Evolutionary conservation across 2,113 vertebrate genomes (phyloP), one percentile per base, ranked within the genome.

Genomic region (Lampris incognitus): DNA sequence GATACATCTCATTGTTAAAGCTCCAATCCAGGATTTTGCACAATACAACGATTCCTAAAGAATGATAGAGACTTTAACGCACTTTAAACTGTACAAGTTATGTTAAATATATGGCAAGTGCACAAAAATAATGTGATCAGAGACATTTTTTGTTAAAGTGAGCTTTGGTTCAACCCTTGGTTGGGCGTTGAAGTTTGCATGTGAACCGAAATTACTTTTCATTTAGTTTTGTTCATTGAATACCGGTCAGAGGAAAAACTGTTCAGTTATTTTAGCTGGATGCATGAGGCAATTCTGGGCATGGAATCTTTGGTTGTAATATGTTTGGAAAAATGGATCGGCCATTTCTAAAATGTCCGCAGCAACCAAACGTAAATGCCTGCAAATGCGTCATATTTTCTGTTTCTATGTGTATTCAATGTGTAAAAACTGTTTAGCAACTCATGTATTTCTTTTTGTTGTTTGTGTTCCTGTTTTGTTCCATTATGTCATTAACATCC

Each of bases 401-500:
- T 79, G 74, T 51, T 72, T 77, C 74, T 70, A 79, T 87, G 62
- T 86, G 65, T 87, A 74, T 82, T 76, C 9, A 59, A 62, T 84
- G 67, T 80, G n/a, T 73, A 56, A 48, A 73, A 24, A 72, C 42
- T 74, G 62, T 89, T 84, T 61, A 74, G 64, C 7, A 4, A 42
- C 79, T 76, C 48, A 52, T 81, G 64, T 81, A 59, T 87, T 85
- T 80, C 4, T 81, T 85, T 82, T 63, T 82, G 78, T 60, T 81
- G 76, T 85, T 69, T 79, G 65, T 88, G 75, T 84, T 83, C 60
- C 51, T 73, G 60, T 76, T 7, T 72, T 80, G 56, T 91, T 56
- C 81, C 64, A 92, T 95, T 96, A 94, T 95, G 91, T 96, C 91
- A 94, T 94, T 96, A 95, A 96, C 94, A 95, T 94, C 95, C 50